Conservation (phyloP, 2,113 vertebrate species). For the Antechinus flavipes region DNA sequence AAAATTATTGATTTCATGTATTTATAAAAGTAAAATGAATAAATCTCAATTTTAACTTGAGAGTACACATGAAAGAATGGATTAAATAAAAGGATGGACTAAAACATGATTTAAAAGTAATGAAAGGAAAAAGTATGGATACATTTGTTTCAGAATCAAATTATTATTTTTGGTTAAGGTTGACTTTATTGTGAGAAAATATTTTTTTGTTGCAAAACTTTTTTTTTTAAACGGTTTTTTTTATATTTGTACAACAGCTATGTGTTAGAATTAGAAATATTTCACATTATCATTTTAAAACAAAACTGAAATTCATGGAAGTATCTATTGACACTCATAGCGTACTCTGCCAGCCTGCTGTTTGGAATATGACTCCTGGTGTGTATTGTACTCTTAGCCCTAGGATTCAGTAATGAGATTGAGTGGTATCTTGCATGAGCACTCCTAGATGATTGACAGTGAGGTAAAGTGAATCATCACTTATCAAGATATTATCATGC, state of each 20-base stretch:
- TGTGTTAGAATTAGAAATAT: conserved; percentile 70
- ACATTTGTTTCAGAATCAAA: not conserved
- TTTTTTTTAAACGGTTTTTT: conserved; percentile 45
- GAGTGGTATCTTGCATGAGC: conserved; percentile 84
- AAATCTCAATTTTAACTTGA: not conserved
- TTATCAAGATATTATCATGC: conserved; percentile 84
- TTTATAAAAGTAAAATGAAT: not conserved
- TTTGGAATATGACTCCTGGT: conserved; percentile 83
- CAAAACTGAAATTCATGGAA: conserved; percentile 77
- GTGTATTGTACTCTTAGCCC: conserved; percentile 79
- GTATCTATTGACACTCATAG: conserved; percentile 59
- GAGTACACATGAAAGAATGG: not conserved
- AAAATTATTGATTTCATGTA: not conserved
- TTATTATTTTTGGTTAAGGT: conserved; percentile 20
- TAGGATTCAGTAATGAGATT: conserved; percentile 83
- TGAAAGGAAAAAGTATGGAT: conserved; percentile 10
- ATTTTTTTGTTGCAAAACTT: not conserved
- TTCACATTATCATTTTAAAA: conserved; percentile 73
- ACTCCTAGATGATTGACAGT: conserved; percentile 84
- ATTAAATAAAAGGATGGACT: not conserved
- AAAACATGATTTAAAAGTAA: not conserved
- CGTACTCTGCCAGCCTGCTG: conserved; percentile 81
- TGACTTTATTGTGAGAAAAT: conserved; percentile 55
- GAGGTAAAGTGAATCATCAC: conserved; percentile 85
- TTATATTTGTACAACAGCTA: conserved; percentile 40